phyloP scores from a whole-genome alignment of 2,888 invertebrate genomes.

The Julus scanicus region DNA sequence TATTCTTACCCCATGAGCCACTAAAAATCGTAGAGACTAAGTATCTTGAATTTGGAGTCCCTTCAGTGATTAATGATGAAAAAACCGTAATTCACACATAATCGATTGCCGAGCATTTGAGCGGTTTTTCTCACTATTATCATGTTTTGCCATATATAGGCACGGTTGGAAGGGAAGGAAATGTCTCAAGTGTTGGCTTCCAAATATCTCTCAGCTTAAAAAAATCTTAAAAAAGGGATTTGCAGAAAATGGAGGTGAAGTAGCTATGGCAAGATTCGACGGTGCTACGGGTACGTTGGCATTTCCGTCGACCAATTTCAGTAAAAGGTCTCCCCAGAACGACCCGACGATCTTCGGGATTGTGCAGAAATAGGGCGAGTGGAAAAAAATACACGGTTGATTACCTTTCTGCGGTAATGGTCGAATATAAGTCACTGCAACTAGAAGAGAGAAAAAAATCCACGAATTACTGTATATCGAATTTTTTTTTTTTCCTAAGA shows the following conservation, averaged over 20 bases:
- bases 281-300: neutral
- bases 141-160: neutral
- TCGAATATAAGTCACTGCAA: slow-evolving; percentile 13
- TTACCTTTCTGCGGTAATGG: neutral
- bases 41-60: neutral
- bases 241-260: neutral
- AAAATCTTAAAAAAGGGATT: neutral
- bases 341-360: neutral
- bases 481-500: neutral
- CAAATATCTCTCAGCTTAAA: neutral
- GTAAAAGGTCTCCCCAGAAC: neutral
- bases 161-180: neutral
- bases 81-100: neutral
- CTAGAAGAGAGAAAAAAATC: neutral
- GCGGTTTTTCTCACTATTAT: too few species aligned
- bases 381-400: neutral
- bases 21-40: neutral
- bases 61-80: neutral
- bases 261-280: too few species aligned
- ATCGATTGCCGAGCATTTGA: neutral
- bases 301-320: slow-evolving; percentile 22
- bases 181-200: neutral
- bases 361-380: neutral
- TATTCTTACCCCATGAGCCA: neutral
- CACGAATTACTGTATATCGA: neutral